Base-by-base conservation (phyloP, 1,140 invertebrate genomes). In the Achroia grisella region DNA sequence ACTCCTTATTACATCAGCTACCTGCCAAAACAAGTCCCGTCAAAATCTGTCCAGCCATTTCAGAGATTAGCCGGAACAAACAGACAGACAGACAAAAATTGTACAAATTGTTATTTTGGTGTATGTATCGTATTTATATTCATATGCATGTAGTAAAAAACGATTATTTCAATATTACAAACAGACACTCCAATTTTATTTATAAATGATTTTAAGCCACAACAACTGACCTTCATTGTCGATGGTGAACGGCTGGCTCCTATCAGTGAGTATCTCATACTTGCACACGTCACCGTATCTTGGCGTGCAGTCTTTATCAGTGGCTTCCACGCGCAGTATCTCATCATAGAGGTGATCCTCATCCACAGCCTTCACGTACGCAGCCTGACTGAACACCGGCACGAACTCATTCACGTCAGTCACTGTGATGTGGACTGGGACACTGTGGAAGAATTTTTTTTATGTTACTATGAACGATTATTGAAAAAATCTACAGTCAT, bases 401-500 rank as follows among this genome's bases (percentile, higher is more conserved):
- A 95, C 91, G 81, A 94, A 98, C 69, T 98, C 96, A 86, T 98
- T 98, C 43, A 98, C 95, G 83, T 98, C 96, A 32, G 94, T 92
- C 39, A 99, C 97, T n/a, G 93, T 94, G 56, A 98, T 95, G 81
- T 97, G 94, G 28, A 98, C 95, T 46, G 95, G 95, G 0, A 95
- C 96, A 68, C 95, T 96, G 88, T 17, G 89, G 87, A 9, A 1
- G 6, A 2, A 10, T 1, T 10, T 23, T 1, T 10, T 23, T 23
- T 23, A 23, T 2, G 6, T 3, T 3, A 3, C 17, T 6, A 6
- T 23, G 6, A 23, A 6, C 17, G 6, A 3, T 23, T 23, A 3
- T 23, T 23, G 17, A 23, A 3, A 6, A 6, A 23, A 6, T 23
- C 2, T 23, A 2, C 17, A 23, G 17, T 23, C 2, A 23, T 23